Base-by-base conservation (phyloP, 2,113 vertebrate genomes). In the Elachura formosa region DNA sequence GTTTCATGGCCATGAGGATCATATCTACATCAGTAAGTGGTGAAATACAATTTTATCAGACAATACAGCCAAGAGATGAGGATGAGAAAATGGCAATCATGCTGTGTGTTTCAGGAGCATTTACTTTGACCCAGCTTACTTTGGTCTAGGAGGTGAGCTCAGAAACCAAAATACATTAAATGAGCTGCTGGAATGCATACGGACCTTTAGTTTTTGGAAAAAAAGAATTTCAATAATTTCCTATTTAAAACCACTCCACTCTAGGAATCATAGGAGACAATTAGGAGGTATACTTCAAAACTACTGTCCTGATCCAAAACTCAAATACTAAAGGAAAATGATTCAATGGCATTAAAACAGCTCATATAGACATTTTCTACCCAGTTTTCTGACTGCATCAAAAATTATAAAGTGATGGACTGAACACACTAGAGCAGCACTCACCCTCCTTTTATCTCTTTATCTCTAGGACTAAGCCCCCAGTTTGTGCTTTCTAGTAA, bases 401-500 rank as follows among this genome's bases (percentile, higher is more conserved):
- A 73, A 81, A 63, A 81, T 63, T 67, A 33, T 2, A 66, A n/a
- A 12, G 23, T 58, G 29, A 31, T 38, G 6, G 9, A 49, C 5
- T 33, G 13, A 59, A 36, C 33, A 33, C 9, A 72, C 6, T 38
- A 66, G 20, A 18, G 24, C 0, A 0, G 5, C 12, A 23, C 3
- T 56, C 48, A 58, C 1, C 9, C 10, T 74, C 14, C 6, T 54
- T 54, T 41, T 58, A 5, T 29, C 28, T 66, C 24, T 71, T 59
- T 21, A 46, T 46, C 33, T 49, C 25, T 12, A 54, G 20, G 8
- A 54, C 13, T 54, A 59, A 41, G 4, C 5, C 68, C 59, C 15
- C 22, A 51, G 20, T 36, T 73, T 72, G 5, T 52, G 28, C 16
- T 77, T 34, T 56, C 11, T 59, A 34, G 18, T 40, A 51, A 71